Evolutionary conservation across 2,797 vertebrate species (phyloP), one percentile per base, ranked within the genome.

Genomic region (Gymnoscopelus microlampas): DNA sequence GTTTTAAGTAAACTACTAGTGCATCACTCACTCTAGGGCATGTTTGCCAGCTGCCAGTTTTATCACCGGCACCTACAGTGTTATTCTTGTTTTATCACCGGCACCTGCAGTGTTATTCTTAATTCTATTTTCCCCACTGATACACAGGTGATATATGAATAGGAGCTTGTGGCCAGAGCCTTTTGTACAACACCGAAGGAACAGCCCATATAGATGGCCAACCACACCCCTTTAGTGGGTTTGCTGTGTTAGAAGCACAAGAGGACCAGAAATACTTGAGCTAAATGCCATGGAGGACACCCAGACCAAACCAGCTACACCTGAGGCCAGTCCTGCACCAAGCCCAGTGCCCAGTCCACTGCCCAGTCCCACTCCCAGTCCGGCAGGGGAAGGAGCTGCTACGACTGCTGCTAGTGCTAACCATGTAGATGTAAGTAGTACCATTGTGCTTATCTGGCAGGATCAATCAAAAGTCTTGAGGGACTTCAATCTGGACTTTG

Each of bases 201-300:
- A 64, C 77, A 61, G 74, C 74, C 77, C 78, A 19, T n/a, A 70
- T 76, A 70, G 3, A 87, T 88, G 83, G 86, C 70, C 79, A 71
- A 76, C 67, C 48, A 76, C 81, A 59, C 80, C 82, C 65, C 53
- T 74, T 5, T 12, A 66, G 68, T 85, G 64, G 7, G 82, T 81
- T 74, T 72, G 2, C 72, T 69, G 79, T 80, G 65, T 82, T 48
- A 76, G 6, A 82, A 63, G 73, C 74, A 55, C 10, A n/a, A 67
- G 66, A 13, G 47, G 70, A 83, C 23, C 82, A 89, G 77, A 80
- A 66, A 53, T 44, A 65, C 60, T 62, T 19, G 66, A 72, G n/a
- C 29, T 0, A n/a, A 12, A 62, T 59, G 71, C 69, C 78, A 95
- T 94, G 94, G 93, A 93, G 74, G 88, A 90, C 51, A 80, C 49